Percentiles rank a stretch among this genome's conserved stretches.
phyloP scores from a whole-genome alignment of 1,140 invertebrate genomes.

The Zaprionus ornatus region DNA sequence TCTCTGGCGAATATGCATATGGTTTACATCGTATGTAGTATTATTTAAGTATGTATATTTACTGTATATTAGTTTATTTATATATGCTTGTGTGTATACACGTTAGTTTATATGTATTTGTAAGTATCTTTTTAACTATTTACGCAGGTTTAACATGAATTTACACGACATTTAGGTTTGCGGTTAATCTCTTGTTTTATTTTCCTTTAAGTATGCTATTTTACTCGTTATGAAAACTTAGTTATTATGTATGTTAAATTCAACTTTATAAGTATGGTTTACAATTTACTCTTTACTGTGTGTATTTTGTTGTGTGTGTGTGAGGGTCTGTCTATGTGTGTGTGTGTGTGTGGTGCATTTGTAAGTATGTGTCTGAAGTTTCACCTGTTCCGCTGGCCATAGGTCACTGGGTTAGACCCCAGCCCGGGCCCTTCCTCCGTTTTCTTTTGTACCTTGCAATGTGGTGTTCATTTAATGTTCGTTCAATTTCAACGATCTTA shows the following conservation, averaged over 20 bases:
- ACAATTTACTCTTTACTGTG: conserved; percentile 26
- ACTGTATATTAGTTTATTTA: conserved; percentile 37
- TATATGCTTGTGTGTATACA: conserved; percentile 41
- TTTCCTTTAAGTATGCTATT: conserved; percentile 25
- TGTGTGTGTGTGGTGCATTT: conserved; percentile 10
- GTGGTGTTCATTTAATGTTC: conserved; percentile 58
- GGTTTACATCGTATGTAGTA: conserved; percentile 21
- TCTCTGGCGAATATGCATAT: conserved; percentile 36
- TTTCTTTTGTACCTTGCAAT: conserved; percentile 68
- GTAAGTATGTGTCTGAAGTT: conserved; percentile 42
- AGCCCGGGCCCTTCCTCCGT: conserved; percentile 18
- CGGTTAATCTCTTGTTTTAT: conserved; percentile 38
- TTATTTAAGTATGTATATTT: conserved; percentile 43
- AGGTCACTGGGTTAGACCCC: conserved; percentile 29
- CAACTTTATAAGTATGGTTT: conserved; percentile 56
- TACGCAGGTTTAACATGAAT: conserved; percentile 64
- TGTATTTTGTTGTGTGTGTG: conserved; percentile 14
- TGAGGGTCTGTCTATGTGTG: background rate
- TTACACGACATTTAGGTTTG: conserved; percentile 76
- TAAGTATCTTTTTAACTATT: conserved; percentile 46
- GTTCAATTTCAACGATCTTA: conserved; percentile 19
- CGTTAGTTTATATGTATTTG: conserved; percentile 27
- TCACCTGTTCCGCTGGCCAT: conserved; percentile 66
- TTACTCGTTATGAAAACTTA: conserved; percentile 66
- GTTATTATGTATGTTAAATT: conserved; percentile 49